Conservation (phyloP, 2,113 vertebrate genomes). For the Lycocorax pyrrhopterus region DNA sequence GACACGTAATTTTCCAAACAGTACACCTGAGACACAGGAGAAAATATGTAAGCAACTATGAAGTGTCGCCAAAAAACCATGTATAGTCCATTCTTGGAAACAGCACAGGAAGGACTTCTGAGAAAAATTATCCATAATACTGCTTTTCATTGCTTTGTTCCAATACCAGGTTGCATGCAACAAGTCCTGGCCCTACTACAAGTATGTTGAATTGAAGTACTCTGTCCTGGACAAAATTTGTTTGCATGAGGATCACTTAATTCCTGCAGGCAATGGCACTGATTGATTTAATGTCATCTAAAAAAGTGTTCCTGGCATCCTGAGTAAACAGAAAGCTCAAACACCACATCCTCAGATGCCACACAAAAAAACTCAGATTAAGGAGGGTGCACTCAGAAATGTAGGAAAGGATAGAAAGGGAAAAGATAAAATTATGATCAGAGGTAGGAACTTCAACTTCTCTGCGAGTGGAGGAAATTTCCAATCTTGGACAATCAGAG, state of each 20-base stretch:
- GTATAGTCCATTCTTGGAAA: neutral
- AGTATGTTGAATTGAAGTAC: neutral
- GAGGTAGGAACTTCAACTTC: neutral
- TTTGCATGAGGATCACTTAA: neutral
- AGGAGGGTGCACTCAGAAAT: neutral
- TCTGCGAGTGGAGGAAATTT: neutral
- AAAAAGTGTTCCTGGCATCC: neutral
- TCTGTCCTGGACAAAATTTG: neutral
- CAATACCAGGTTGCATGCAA: neutral
- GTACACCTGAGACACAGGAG: neutral
- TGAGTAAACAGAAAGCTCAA: neutral
- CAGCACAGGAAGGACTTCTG: neutral
- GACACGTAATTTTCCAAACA: neutral
- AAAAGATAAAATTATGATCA: neutral
- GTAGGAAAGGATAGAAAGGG: neutral
- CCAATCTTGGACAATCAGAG: neutral
- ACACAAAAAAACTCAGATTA: neutral
- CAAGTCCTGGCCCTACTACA: neutral
- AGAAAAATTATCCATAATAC: neutral
- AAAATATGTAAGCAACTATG: neutral
- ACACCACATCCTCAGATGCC: neutral
- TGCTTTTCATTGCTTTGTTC: neutral
- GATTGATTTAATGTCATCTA: neutral
- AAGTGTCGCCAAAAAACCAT: neutral
- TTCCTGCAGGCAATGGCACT: neutral